A percentile compares a stretch with the other conserved stretches of the same genome.
Conservation (phyloP, 2,113 vertebrate genomes). For the Phylloscopus whistleri region DNA sequence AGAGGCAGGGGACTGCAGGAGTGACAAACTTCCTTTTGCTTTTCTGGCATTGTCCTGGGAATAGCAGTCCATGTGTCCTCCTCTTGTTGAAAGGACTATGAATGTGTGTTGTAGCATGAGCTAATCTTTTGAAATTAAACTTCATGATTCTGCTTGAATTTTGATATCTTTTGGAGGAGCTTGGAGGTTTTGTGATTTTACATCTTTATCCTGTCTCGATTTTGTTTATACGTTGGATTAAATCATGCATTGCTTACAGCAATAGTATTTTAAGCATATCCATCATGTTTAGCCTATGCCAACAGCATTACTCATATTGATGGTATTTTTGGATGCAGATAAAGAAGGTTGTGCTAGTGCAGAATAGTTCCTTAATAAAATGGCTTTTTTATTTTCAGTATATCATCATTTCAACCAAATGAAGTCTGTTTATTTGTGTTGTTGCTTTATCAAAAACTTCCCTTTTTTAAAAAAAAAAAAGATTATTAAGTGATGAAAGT, state of each 20-base stretch:
- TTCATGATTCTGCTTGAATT: neutral
- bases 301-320: neutral
- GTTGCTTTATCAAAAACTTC: neutral
- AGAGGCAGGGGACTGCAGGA: neutral
- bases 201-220: neutral
- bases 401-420: neutral
- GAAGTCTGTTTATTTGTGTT: neutral
- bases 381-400: neutral
- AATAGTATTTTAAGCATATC: neutral
- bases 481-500: rapidly evolving
- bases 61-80: neutral
- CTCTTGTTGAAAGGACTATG: neutral
- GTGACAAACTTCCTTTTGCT: neutral
- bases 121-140: neutral
- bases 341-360: neutral
- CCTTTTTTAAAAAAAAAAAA: neutral
- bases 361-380: neutral
- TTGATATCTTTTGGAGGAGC: neutral
- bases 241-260: neutral
- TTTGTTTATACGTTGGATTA: neutral
- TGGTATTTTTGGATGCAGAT: neutral
- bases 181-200: neutral
- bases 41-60: neutral
- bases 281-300: neutral
- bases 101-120: rapidly evolving